phyloP scores from a whole-genome alignment of 2,113 vertebrate species.

The Perccottus glenii region DNA sequence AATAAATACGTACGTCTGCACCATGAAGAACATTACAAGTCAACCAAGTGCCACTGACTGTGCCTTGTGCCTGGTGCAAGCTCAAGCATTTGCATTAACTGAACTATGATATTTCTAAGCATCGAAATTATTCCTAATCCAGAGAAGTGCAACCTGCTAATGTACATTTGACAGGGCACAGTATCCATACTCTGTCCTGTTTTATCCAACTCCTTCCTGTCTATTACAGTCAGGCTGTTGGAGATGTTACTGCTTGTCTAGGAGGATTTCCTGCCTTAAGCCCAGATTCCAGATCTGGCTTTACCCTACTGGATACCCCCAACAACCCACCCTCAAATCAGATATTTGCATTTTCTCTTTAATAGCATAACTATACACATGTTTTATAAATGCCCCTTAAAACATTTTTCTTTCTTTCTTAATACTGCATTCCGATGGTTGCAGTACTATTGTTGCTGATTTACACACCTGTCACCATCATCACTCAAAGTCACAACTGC shows the following conservation, averaged over 20 bases:
- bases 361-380: no score
- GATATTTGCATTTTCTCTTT: background rate
- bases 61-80: no score
- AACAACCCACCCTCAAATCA: slow-evolving; percentile 32
- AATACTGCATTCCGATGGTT: slow-evolving; percentile 53
- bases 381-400: no score
- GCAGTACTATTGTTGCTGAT: slow-evolving; percentile 69
- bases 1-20: no score
- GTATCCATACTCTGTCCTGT: slow-evolving; percentile 30
- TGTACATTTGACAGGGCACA: slow-evolving; percentile 39
- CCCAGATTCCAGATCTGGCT: slow-evolving; percentile 24
- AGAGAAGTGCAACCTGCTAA: no score
- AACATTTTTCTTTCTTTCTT: slow-evolving; percentile 11
- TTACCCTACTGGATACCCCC: slow-evolving; percentile 19
- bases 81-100: no score
- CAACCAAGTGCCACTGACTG: no score
- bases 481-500: slow-evolving; percentile 66
- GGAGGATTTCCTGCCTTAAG: slow-evolving; percentile 59
- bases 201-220: no score
- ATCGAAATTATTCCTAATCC: no score
- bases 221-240: slow-evolving; percentile 52
- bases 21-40: no score
- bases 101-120: no score
- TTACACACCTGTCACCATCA: slow-evolving; percentile 56
- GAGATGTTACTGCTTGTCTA: slow-evolving; percentile 51